Evolutionary conservation across 2,113 vertebrate genomes (phyloP).

Genomic region (Dipodomys ordii): DNA sequence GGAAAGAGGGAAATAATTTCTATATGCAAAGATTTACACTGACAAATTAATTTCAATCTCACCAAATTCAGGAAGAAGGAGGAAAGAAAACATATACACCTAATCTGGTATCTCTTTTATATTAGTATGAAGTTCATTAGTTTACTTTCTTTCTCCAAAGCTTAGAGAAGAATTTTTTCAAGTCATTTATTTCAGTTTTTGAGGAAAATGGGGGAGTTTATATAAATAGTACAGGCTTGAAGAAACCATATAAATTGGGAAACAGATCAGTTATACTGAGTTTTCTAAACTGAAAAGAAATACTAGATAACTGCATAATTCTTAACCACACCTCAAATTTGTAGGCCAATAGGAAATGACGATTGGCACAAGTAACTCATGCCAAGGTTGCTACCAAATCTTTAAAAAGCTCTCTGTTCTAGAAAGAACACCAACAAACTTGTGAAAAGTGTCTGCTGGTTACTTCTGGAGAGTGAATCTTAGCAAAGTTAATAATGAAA

Average conservation of each 20-base stretch:
- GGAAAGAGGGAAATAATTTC: background rate
- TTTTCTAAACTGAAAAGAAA: slow-evolving; percentile 7
- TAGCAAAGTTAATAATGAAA: background rate
- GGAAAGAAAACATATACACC: background rate
- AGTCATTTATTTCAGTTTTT: slow-evolving; percentile 21
- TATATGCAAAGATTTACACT: slow-evolving; percentile 35
- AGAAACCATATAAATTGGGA: background rate
- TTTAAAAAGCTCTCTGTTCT: slow-evolving; percentile 25
- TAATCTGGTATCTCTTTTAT: slow-evolving; percentile 57
- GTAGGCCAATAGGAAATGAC: slow-evolving; percentile 41
- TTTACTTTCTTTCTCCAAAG: slow-evolving; percentile 67
- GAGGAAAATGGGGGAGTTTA: slow-evolving; percentile 48
- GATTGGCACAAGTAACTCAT: slow-evolving; percentile 37
- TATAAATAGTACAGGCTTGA: background rate
- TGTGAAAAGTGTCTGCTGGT: background rate
- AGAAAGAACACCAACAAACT: background rate
- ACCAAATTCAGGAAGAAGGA: background rate
- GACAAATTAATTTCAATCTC: slow-evolving; percentile 64
- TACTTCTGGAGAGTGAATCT: background rate
- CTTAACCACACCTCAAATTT: slow-evolving; percentile 19
- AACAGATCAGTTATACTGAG: background rate
- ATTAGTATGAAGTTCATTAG: slow-evolving; percentile 35
- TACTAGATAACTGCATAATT: background rate
- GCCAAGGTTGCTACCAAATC: background rate
- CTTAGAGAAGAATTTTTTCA: slow-evolving; percentile 61